A percentile compares a stretch with the other conserved stretches of the same genome.
These are phyloP conservation scores for Rhagonycha lutea DNA, from an alignment of 2,888 invertebrate genomes.

Conservation along the genomic window DNA sequence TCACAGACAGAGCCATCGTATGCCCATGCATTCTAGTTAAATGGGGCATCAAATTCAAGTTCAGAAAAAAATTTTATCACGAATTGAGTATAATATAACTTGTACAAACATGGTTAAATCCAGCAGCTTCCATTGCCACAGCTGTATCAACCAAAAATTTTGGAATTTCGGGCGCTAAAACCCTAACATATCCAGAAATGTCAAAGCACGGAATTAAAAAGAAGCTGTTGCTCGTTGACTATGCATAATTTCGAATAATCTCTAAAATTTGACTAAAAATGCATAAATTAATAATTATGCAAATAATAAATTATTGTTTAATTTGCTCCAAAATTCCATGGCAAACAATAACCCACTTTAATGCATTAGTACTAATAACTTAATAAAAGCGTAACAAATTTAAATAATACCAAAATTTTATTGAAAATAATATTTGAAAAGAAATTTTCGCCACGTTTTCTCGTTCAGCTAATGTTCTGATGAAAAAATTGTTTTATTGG, in stretches of 20 bases:
- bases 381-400: neutral
- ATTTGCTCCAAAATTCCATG: neutral
- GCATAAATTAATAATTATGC: neutral
- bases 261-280: neutral
- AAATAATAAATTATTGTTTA: neutral
- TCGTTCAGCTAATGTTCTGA: neutral
- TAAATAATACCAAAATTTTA: neutral
- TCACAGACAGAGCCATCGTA: neutral
- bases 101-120: too few species aligned
- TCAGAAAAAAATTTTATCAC: neutral
- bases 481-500: neutral
- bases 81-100: neutral
- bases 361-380: neutral
- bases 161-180: too few species aligned
- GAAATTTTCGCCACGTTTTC: neutral
- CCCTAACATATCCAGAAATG: too few species aligned
- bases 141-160: too few species aligned
- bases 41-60: neutral
- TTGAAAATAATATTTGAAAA: neutral
- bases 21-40: too few species aligned
- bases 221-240: too few species aligned
- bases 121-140: too few species aligned
- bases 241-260: neutral
- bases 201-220: too few species aligned
- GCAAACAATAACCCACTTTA: neutral